phyloP scores from a whole-genome alignment of 1,140 invertebrate genomes.

The Coptotermes formosanus region DNA sequence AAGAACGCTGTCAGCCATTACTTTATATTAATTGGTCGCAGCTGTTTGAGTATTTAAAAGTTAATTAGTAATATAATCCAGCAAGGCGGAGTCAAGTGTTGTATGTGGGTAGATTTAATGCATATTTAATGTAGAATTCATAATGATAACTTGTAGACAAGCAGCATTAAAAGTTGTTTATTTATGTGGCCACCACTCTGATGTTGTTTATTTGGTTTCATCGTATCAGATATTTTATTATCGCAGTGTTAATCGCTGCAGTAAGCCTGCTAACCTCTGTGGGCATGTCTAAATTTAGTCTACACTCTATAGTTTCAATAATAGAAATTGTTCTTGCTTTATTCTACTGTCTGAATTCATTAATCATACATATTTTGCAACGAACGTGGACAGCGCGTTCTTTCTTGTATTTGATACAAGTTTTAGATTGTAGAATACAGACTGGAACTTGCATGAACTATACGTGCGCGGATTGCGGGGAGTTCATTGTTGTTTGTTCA shows the following conservation, averaged over 20 bases:
- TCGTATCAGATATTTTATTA: not conserved
- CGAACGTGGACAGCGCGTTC: no score
- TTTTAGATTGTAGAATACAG: no score
- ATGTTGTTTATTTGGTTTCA: not conserved
- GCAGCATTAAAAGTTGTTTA: not conserved
- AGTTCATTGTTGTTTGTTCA: no score
- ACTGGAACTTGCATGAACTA: no score
- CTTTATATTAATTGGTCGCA: not conserved
- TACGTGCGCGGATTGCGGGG: no score
- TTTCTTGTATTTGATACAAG: no score
- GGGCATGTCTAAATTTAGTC: not conserved
- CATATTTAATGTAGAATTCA: constrained; percentile 10
- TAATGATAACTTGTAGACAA: not conserved
- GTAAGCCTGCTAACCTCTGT: not conserved
- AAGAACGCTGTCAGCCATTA: not conserved
- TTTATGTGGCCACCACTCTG: not conserved
- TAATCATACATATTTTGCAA: not conserved
- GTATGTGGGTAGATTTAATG: constrained; percentile 4
- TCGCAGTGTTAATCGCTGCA: not conserved
- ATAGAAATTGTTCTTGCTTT: not conserved
- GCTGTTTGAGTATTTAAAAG: not conserved
- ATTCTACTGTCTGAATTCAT: not conserved
- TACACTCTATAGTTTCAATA: not conserved
- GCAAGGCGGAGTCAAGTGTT: not conserved
- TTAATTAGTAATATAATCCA: constrained; percentile 18